phyloP scores from a whole-genome alignment of 2,888 invertebrate genomes.

The Harpalus rubripes region DNA sequence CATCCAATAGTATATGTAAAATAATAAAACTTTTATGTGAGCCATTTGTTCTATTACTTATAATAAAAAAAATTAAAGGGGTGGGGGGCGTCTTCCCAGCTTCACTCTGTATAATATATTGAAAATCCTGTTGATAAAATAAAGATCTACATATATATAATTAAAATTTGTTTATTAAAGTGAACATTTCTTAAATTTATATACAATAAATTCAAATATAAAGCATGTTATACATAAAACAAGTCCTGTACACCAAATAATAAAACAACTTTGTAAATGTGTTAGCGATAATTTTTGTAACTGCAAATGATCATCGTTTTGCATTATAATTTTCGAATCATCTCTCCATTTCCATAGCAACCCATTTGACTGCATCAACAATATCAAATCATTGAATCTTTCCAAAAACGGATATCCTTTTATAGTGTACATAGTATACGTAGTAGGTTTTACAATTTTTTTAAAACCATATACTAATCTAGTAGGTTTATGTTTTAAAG shows the following conservation, averaged over 20 bases:
- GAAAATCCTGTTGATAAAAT: too few species aligned
- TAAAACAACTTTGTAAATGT: slow-evolving; percentile 34
- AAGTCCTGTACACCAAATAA: neutral
- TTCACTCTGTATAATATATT: too few species aligned
- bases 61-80: too few species aligned
- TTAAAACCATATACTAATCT: slow-evolving; percentile 18
- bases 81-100: too few species aligned
- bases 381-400: slow-evolving; percentile 12
- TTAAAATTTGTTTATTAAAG: too few species aligned
- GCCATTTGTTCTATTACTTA: too few species aligned
- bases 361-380: slow-evolving; percentile 30
- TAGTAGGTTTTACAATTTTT: slow-evolving; percentile 18
- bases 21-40: too few species aligned
- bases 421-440: neutral
- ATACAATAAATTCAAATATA: too few species aligned
- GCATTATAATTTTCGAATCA: neutral
- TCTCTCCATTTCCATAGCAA: slow-evolving; percentile 30
- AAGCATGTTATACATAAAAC: too few species aligned
- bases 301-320: neutral
- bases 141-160: too few species aligned
- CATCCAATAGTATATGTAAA: too few species aligned
- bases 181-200: too few species aligned
- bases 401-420: slow-evolving; percentile 23
- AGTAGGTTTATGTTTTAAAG: neutral
- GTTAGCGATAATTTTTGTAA: neutral